phyloP scores from a whole-genome alignment of 1,140 invertebrate genomes.

The Tetramorium alpestre region DNA sequence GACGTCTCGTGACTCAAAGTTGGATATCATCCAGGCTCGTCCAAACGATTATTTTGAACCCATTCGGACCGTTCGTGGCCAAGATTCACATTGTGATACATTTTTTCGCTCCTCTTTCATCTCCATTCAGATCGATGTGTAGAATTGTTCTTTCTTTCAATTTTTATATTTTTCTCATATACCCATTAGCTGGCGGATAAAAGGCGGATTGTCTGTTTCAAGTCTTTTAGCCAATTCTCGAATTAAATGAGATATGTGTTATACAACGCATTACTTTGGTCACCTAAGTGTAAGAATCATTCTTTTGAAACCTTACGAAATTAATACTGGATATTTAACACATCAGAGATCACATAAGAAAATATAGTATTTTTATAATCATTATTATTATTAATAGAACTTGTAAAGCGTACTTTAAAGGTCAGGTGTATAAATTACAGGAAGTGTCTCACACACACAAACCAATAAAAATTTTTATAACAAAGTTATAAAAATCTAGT shows the following conservation, averaged over 20 bases:
- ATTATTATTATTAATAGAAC: neutral
- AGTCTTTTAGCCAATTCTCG: neutral
- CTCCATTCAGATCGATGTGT: neutral
- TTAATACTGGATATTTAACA: neutral
- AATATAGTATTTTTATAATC: neutral
- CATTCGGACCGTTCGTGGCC: slow-evolving; percentile 15
- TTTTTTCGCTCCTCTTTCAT: slow-evolving; percentile 16
- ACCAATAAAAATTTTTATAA: neutral
- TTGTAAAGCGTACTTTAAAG: neutral
- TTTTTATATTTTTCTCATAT: slow-evolving; percentile 7
- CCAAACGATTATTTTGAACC: slow-evolving; percentile 41
- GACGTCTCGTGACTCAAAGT: neutral
- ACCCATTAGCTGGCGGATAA: neutral
- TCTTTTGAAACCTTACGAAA: neutral
- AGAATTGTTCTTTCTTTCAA: slow-evolving; percentile 1
- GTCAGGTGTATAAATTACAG: neutral
- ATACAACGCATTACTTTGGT: neutral
- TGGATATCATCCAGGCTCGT: slow-evolving; percentile 20
- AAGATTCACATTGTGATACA: slow-evolving; percentile 1
- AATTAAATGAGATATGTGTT: neutral
- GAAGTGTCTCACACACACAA: neutral
- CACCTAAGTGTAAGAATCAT: neutral
- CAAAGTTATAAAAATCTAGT: neutral
- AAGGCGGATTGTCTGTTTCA: neutral
- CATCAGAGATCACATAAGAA: neutral